Evolutionary conservation across 2,113 vertebrate genomes (phyloP).

Genomic region (Dermatemys mawii): DNA sequence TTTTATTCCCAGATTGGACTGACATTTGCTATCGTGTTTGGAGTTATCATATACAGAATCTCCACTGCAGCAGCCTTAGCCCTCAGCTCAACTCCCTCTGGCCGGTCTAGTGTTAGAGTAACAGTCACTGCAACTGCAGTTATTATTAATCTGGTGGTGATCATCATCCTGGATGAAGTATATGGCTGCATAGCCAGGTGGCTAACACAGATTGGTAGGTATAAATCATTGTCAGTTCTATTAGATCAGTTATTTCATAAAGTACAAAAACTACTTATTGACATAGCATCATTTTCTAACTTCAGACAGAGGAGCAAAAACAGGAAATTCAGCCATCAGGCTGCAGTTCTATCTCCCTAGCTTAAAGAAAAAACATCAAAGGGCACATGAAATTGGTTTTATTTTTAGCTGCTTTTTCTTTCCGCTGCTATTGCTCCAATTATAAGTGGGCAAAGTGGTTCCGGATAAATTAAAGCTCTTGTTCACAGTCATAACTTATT

Average conservation of each 20-base stretch:
- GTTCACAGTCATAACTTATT: not conserved
- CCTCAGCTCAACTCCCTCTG: constrained; percentile 84
- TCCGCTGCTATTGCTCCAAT: not conserved
- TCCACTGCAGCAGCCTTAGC: constrained; percentile 92
- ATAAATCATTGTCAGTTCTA: rapidly evolving
- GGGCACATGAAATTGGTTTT: not conserved
- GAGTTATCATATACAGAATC: constrained; percentile 95
- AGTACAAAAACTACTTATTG: rapidly evolving
- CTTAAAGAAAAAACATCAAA: not conserved
- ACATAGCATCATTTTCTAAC: not conserved
- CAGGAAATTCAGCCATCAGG: not conserved
- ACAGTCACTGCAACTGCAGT: constrained; percentile 94
- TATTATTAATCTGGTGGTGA: constrained; percentile 95
- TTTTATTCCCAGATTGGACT: constrained; percentile 80
- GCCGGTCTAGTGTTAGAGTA: constrained; percentile 88
- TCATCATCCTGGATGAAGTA: constrained; percentile 96
- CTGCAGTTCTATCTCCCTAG: not conserved
- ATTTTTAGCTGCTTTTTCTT: not conserved
- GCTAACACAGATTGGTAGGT: constrained; percentile 91
- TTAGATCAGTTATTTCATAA: rapidly evolving
- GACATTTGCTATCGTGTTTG: constrained; percentile 93
- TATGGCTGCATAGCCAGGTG: constrained; percentile 90
- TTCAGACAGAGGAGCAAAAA: not conserved
- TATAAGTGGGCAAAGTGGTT: not conserved
- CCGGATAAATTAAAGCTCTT: not conserved